These are phyloP conservation scores for Lichenostomus cassidix DNA, from an alignment of 2,113 vertebrate genomes.

Conservation along the genomic window DNA sequence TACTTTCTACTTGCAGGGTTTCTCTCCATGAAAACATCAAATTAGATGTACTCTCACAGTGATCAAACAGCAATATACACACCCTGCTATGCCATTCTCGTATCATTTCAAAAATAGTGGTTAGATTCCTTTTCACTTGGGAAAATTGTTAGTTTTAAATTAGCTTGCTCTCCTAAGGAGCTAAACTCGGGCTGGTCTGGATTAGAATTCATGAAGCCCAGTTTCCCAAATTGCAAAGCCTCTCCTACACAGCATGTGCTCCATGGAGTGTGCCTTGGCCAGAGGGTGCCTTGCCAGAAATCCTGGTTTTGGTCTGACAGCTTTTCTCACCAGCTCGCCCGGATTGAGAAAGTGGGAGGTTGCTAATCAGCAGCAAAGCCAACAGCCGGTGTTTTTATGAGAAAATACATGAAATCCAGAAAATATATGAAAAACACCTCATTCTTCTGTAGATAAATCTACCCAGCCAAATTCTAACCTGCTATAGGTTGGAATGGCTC, in stretches of 20 bases:
- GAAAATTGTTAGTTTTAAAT: conserved; percentile 26
- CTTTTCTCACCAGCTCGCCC: conserved; percentile 8
- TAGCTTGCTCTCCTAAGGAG: neutral
- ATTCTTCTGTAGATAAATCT: neutral
- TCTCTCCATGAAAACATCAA: neutral
- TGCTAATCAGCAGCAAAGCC: conserved; percentile 39
- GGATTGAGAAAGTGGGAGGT: conserved; percentile 1
- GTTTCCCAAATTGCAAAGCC: neutral
- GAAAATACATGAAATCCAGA: neutral
- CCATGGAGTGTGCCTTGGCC: neutral
- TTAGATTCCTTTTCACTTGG: neutral
- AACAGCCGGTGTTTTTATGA: conserved; percentile 14
- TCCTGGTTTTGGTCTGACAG: conserved; percentile 32
- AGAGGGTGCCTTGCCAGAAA: conserved; percentile 1
- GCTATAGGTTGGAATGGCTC: neutral
- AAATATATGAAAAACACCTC: neutral
- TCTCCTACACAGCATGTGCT: neutral
- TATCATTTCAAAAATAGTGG: neutral
- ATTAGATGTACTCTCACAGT: neutral
- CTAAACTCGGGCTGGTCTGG: neutral
- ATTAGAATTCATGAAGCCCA: neutral
- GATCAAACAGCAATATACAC: neutral
- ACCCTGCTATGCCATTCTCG: neutral
- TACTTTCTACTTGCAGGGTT: neutral
- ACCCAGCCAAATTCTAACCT: neutral